A percentile compares a stretch with the other conserved stretches of the same genome.
Conservation (phyloP, 2,113 vertebrate genomes). For the Puffinus mauretanicus region DNA sequence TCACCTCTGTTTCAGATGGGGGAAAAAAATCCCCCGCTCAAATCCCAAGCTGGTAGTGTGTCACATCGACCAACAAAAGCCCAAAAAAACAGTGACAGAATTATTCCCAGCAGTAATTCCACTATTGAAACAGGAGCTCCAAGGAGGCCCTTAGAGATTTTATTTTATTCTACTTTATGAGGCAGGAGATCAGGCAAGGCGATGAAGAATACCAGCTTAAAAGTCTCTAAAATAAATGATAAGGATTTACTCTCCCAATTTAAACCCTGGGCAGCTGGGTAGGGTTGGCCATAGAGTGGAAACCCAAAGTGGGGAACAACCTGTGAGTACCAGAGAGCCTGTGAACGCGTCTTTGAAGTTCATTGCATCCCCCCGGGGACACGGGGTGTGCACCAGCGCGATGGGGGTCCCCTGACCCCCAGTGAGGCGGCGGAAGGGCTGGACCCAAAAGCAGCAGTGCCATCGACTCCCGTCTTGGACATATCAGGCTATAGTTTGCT, state of each 20-base stretch:
- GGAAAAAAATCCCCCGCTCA: background rate
- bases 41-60: background rate
- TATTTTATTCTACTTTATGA: background rate
- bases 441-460: background rate
- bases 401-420: too few species aligned
- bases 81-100: background rate
- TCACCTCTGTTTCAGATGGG: background rate
- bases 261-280: background rate
- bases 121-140: background rate
- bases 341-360: background rate
- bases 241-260: background rate
- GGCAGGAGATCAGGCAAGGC: background rate
- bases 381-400: fast-evolving
- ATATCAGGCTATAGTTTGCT: background rate
- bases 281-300: background rate
- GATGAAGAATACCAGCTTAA: background rate
- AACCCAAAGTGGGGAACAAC: background rate
- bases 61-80: background rate
- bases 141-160: background rate
- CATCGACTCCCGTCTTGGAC: fast-evolving
- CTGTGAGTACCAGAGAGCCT: background rate
- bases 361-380: too few species aligned
- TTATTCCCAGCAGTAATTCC: background rate
- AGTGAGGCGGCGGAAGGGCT: background rate
- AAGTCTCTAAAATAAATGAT: background rate